phyloP scores from a whole-genome alignment of 2,888 invertebrate genomes.

The Salpingus planirostris region DNA sequence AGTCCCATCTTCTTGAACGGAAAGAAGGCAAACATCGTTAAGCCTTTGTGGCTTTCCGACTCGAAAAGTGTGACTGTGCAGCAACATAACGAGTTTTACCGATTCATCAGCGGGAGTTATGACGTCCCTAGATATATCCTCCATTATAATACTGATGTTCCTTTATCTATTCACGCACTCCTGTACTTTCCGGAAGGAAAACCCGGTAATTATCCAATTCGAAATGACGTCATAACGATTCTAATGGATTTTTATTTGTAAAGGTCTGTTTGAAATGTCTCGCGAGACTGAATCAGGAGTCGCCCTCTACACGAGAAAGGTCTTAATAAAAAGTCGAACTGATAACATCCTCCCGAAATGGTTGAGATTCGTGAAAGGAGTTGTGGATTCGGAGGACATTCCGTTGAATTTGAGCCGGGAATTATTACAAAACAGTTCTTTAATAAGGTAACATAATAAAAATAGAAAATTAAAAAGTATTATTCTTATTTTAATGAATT shows the following conservation, averaged over 20 bases:
- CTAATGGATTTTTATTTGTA: constrained; percentile 5
- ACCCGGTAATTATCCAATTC: constrained; percentile 34
- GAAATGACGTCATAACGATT: constrained; percentile 2
- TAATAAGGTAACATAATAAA: constrained; percentile 58
- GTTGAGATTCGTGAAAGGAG: constrained; percentile 93
- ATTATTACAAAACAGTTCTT: constrained; percentile 83
- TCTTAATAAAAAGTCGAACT: constrained; percentile 85
- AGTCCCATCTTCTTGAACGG: constrained; percentile 89
- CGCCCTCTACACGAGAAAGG: constrained; percentile 83
- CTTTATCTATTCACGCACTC: constrained; percentile 81
- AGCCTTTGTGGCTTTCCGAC: constrained; percentile 91
- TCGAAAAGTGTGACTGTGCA: constrained; percentile 77
- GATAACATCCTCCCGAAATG: constrained; percentile 89
- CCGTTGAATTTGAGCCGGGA: constrained; percentile 95
- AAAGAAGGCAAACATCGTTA: constrained; percentile 75
- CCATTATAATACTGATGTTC: constrained; percentile 90
- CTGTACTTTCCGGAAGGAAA: constrained; percentile 89
- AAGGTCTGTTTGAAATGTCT: constrained; percentile 79
- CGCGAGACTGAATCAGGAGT: constrained; percentile 79
- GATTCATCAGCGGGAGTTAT: constrained; percentile 76
- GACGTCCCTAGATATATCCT: constrained; percentile 83
- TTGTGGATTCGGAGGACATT: constrained; percentile 98
- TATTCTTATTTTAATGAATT: background rate
- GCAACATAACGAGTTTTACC: constrained; percentile 89
- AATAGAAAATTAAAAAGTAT: constrained; percentile 1